These are phyloP conservation scores for Ptychadena robeensis DNA, from an alignment of 2,797 vertebrate species.

Conservation along the genomic window DNA sequence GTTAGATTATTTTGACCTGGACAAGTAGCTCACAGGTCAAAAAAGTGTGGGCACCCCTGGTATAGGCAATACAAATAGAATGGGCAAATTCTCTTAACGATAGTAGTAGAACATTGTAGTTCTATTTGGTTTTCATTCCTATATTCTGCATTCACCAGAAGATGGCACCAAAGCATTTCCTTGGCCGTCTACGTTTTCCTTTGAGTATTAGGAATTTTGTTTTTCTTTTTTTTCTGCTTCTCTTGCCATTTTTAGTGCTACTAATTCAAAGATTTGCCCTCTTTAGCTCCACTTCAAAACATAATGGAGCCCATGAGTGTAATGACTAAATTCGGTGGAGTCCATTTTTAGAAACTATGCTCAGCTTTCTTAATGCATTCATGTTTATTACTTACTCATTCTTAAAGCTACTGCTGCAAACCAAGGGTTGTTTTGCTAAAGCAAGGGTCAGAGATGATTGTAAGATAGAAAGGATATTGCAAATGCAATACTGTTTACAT, in stretches of 20 bases:
- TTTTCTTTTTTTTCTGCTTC: slow-evolving; percentile 48
- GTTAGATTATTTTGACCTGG: too few species aligned
- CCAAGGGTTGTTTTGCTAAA: neutral
- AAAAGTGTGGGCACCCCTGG: too few species aligned
- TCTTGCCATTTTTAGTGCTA: slow-evolving; percentile 52
- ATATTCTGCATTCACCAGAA: neutral
- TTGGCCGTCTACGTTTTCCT: neutral
- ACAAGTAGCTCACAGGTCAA: too few species aligned
- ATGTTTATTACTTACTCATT: slow-evolving; percentile 33
- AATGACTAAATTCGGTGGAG: slow-evolving; percentile 52
- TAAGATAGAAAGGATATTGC: neutral
- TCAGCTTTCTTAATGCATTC: slow-evolving; percentile 13
- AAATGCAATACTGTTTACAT: neutral
- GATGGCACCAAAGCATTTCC: slow-evolving; percentile 53
- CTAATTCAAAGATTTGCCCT: slow-evolving; percentile 56
- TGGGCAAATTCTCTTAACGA: too few species aligned
- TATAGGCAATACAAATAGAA: too few species aligned
- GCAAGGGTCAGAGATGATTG: neutral
- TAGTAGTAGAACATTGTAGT: neutral
- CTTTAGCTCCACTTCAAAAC: slow-evolving; percentile 59
- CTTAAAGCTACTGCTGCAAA: neutral
- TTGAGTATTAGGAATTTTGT: neutral
- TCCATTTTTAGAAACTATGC: slow-evolving; percentile 44
- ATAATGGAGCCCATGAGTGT: slow-evolving; percentile 58
- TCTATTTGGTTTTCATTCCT: neutral